phyloP scores from a whole-genome alignment of 2,797 vertebrate genomes.

The Sebastes kiyomatsui region DNA sequence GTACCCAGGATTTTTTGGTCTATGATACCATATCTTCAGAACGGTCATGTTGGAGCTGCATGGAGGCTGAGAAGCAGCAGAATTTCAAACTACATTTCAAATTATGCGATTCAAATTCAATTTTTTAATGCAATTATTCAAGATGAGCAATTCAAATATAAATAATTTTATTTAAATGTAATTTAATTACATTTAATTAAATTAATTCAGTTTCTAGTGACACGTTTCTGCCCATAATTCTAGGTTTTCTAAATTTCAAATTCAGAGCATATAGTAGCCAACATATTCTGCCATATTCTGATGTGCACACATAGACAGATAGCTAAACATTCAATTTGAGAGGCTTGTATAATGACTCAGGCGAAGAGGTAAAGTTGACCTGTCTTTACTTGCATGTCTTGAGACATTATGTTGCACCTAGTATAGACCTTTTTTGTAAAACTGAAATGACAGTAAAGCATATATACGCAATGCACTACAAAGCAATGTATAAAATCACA shows the following conservation, averaged over 20 bases:
- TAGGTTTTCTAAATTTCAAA: no score
- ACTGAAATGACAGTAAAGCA: not conserved
- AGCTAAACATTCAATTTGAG: not conserved
- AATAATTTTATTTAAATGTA: rapidly evolving
- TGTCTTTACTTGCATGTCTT: not conserved
- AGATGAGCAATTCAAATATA: rapidly evolving
- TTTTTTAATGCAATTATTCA: no score
- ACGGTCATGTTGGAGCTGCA: no score
- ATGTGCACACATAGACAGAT: not conserved
- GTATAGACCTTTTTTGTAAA: not conserved
- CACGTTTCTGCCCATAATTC: no score
- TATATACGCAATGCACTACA: not conserved
- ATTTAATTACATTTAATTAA: no score
- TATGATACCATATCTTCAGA: rapidly evolving
- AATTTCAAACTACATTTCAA: no score
- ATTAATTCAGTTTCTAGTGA: no score
- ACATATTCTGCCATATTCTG: no score
- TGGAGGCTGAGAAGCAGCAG: no score
- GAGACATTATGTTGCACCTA: not conserved
- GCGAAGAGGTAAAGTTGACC: not conserved
- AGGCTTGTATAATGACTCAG: not conserved
- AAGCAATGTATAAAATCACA: not conserved
- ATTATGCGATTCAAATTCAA: no score
- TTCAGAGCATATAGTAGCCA: no score
- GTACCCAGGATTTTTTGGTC: no score